phyloP scores from a whole-genome alignment of 2,113 vertebrate species.

The Pongo pygmaeus region DNA sequence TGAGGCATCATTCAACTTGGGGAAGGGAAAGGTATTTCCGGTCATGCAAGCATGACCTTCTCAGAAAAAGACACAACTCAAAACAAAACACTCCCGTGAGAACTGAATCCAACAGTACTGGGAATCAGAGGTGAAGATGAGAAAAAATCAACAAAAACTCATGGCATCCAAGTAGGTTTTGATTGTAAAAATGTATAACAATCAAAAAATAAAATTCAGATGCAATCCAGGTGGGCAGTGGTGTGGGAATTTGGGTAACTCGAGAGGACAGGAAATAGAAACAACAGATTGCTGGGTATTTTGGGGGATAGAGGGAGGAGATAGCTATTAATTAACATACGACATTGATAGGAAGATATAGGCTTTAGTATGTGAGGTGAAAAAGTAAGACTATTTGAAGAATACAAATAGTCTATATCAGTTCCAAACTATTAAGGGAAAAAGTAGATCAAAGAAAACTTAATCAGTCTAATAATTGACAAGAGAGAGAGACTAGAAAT shows the following conservation, averaged over 20 bases:
- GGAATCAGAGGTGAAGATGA: neutral
- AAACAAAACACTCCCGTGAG: neutral
- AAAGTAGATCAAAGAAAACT: neutral
- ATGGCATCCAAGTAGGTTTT: neutral
- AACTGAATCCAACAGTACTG: neutral
- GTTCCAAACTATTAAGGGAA: neutral
- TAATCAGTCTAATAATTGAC: neutral
- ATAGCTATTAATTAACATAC: neutral
- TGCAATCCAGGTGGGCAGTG: neutral
- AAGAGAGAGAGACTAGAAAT: neutral
- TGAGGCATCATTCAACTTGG: neutral
- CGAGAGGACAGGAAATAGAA: neutral
- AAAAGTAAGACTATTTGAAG: neutral
- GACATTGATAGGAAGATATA: neutral
- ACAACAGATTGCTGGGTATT: neutral
- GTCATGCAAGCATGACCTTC: neutral
- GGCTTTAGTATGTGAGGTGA: neutral
- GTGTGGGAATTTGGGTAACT: neutral
- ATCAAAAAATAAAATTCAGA: neutral
- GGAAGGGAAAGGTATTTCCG: neutral
- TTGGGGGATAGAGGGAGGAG: neutral
- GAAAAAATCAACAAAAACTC: neutral
- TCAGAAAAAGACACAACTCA: neutral
- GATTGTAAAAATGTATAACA: neutral
- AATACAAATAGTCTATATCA: neutral